These are phyloP conservation scores for Trematomus loennbergii DNA, from an alignment of 2,113 vertebrate species.

Conservation along the genomic window DNA sequence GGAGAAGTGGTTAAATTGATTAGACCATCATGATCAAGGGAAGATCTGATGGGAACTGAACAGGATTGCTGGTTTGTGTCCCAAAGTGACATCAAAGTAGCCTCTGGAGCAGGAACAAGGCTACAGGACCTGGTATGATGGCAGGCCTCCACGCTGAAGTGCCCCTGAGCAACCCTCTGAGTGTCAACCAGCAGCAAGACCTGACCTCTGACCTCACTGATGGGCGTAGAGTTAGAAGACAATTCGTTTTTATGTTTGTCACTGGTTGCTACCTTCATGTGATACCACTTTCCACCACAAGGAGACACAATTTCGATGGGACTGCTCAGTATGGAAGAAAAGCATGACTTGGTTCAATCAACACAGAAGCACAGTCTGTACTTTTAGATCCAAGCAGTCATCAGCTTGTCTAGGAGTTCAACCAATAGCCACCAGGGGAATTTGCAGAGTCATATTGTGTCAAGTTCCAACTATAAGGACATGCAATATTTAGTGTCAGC, in stretches of 20 bases:
- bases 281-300: constrained; percentile 28
- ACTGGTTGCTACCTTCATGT: not conserved
- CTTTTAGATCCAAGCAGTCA: constrained; percentile 26
- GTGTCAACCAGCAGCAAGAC: not conserved
- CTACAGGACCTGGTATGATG: not conserved
- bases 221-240: not conserved
- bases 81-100: not conserved
- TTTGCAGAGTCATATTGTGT: constrained; percentile 55
- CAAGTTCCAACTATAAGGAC: constrained; percentile 62
- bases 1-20: not conserved
- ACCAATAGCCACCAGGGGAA: constrained; percentile 44
- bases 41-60: not conserved
- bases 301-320: constrained; percentile 30
- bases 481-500: constrained; percentile 46
- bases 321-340: not conserved
- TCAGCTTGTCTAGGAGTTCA: constrained; percentile 24
- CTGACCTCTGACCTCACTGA: not conserved
- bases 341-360: not conserved
- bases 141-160: not conserved
- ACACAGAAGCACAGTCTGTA: constrained; percentile 24
- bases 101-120: not conserved
- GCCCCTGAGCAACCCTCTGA: not conserved
- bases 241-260: not conserved
- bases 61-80: not conserved
- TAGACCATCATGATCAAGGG: not conserved